A percentile compares a stretch with the other conserved stretches of the same genome.
These are phyloP conservation scores for Capitulum mitella DNA, from an alignment of 2,888 invertebrate genomes.

Conservation along the genomic window DNA sequence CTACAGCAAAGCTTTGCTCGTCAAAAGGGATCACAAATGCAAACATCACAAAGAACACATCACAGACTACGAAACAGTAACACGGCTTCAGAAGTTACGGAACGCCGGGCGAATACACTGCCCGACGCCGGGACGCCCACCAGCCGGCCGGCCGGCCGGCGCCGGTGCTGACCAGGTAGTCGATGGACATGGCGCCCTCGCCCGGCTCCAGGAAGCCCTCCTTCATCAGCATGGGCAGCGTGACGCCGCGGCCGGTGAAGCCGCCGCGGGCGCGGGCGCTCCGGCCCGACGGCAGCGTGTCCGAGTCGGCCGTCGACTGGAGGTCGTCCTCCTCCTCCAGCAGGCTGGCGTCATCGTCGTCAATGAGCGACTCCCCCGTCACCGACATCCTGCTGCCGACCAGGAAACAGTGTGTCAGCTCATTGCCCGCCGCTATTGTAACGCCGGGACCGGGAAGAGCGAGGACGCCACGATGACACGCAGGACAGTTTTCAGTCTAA, in stretches of 20 bases:
- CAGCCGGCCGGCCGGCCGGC: background rate
- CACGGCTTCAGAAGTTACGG: too few species aligned
- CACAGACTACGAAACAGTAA: too few species aligned
- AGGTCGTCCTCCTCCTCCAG: constrained; percentile 16
- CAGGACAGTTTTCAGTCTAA: too few species aligned
- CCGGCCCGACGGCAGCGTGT: constrained; percentile 14
- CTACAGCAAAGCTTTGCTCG: too few species aligned
- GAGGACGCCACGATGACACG: too few species aligned
- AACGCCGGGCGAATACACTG: too few species aligned
- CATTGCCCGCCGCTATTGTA: too few species aligned
- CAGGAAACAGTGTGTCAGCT: too few species aligned
- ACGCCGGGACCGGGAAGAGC: too few species aligned
- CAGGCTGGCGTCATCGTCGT: background rate
- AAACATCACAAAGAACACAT: too few species aligned
- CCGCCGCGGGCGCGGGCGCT: background rate
- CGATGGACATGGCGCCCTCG: constrained; percentile 75
- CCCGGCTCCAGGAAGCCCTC: constrained; percentile 79
- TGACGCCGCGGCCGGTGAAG: constrained; percentile 46
- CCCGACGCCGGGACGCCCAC: too few species aligned
- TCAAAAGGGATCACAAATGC: too few species aligned
- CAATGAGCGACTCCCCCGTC: background rate
- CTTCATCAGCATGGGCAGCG: constrained; percentile 74
- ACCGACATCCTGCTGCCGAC: background rate
- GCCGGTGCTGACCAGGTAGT: constrained; percentile 59
- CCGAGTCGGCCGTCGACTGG: constrained; percentile 8